phyloP scores from a whole-genome alignment of 2,113 vertebrate genomes.

The Bubo scandiacus region DNA sequence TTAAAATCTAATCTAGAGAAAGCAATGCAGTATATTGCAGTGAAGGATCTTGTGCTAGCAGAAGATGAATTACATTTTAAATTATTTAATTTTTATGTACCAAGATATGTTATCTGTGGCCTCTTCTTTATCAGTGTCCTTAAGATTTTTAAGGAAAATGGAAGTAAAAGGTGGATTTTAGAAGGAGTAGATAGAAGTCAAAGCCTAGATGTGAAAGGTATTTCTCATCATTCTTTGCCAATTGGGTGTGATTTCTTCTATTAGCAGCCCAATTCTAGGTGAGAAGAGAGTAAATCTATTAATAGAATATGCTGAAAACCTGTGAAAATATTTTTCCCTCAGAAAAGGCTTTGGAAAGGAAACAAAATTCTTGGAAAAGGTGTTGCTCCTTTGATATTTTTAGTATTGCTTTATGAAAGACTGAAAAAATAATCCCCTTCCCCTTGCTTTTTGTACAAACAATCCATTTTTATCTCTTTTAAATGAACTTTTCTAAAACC shows the following conservation, averaged over 20 bases:
- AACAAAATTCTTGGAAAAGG: not conserved
- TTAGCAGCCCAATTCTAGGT: not conserved
- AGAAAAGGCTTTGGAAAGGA: not conserved
- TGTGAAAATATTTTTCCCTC: not conserved
- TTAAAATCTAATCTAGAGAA: not conserved
- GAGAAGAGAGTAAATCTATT: not conserved
- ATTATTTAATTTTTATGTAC: not conserved
- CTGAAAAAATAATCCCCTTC: not conserved
- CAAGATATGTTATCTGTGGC: not conserved
- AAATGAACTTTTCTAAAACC: not conserved
- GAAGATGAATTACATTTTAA: not conserved
- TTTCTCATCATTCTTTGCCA: not conserved
- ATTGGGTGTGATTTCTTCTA: not conserved
- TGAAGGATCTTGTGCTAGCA: not conserved
- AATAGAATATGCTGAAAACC: not conserved
- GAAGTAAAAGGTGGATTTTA: not conserved
- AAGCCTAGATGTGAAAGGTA: not conserved
- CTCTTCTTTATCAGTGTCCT: not conserved
- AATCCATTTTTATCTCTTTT: not conserved
- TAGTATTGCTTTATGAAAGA: conserved; percentile 19
- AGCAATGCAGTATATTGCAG: not conserved
- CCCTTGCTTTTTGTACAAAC: not conserved
- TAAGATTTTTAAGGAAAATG: not conserved
- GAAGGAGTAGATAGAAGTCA: not conserved
- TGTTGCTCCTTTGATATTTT: not conserved